Conservation (phyloP, 2,797 vertebrate species). For the Pempheris klunzingeri region DNA sequence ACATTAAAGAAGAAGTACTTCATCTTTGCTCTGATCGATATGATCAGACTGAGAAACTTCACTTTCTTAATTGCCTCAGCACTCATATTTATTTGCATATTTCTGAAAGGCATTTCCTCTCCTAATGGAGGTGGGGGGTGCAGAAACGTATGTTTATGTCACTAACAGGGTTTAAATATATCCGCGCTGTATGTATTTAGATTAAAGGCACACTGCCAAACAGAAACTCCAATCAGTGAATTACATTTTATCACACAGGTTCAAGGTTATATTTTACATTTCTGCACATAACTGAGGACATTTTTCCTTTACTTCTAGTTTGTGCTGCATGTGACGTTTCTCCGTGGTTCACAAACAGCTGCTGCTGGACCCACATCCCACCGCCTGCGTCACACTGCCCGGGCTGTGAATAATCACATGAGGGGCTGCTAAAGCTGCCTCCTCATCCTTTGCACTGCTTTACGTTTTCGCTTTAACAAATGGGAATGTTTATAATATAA, state of each 20-base stretch:
- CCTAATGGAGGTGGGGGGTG: slow-evolving; percentile 2
- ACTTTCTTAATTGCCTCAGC: slow-evolving; percentile 50
- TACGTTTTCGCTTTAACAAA: background rate
- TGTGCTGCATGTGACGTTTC: slow-evolving; percentile 25
- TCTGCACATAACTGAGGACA: slow-evolving; percentile 5
- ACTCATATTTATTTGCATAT: slow-evolving; percentile 55
- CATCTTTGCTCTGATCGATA: slow-evolving; percentile 37
- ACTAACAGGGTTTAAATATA: slow-evolving; percentile 38
- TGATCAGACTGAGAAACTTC: slow-evolving; percentile 44
- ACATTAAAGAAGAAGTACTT: slow-evolving; percentile 54
- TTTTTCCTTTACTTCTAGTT: slow-evolving; percentile 8
- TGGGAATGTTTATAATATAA: background rate
- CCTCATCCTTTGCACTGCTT: background rate
- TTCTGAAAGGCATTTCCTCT: slow-evolving; percentile 26
- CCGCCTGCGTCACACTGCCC: slow-evolving; percentile 34
- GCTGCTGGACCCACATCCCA: slow-evolving; percentile 50
- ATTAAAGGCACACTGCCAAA: slow-evolving; percentile 35
- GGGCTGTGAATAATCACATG: slow-evolving; percentile 19
- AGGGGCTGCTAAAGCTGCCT: slow-evolving; percentile 8
- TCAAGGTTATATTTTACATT: slow-evolving; percentile 11
- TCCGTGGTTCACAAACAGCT: slow-evolving; percentile 35
- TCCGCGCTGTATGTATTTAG: slow-evolving; percentile 30
- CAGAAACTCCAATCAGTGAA: slow-evolving; percentile 42
- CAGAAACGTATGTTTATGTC: slow-evolving; percentile 41
- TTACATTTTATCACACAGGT: slow-evolving; percentile 26